Percentiles rank a stretch among this genome's conserved stretches.
Evolutionary conservation across 2,113 vertebrate species (phyloP).

Genomic region (Propithecus coquereli): DNA sequence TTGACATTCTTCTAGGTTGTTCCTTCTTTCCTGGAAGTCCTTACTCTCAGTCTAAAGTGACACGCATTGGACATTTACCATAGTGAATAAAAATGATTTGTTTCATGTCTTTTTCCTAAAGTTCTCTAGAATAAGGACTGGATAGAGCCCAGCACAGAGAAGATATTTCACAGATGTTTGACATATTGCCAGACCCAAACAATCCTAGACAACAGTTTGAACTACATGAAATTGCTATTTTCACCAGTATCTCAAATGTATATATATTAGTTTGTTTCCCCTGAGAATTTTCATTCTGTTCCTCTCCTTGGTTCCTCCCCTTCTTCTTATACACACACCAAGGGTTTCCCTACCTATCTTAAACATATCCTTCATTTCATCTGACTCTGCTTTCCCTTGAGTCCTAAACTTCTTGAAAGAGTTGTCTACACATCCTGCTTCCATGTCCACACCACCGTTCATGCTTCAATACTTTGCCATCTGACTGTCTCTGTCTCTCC

Average conservation of each 20-base stretch:
- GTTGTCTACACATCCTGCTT: neutral
- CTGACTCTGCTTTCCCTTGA: neutral
- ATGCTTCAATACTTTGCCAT: neutral
- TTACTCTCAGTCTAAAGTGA: neutral
- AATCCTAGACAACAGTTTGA: neutral
- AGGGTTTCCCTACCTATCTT: neutral
- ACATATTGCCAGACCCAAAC: neutral
- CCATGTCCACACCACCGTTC: neutral
- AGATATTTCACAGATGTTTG: neutral
- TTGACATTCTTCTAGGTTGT: neutral
- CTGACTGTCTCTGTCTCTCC: neutral
- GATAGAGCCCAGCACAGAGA: neutral
- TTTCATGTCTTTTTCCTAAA: neutral
- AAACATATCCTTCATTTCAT: neutral
- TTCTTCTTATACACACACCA: neutral
- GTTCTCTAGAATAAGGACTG: neutral
- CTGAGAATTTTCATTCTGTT: neutral
- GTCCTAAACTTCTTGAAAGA: neutral
- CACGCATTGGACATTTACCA: neutral
- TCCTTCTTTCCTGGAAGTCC: neutral
- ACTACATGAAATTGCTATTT: slow-evolving; percentile 3
- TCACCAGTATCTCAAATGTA: neutral
- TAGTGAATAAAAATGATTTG: neutral
- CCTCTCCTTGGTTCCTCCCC: neutral
- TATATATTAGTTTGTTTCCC: neutral